Conservation (phyloP, 2,888 invertebrate species). For the Acleris laterana region DNA sequence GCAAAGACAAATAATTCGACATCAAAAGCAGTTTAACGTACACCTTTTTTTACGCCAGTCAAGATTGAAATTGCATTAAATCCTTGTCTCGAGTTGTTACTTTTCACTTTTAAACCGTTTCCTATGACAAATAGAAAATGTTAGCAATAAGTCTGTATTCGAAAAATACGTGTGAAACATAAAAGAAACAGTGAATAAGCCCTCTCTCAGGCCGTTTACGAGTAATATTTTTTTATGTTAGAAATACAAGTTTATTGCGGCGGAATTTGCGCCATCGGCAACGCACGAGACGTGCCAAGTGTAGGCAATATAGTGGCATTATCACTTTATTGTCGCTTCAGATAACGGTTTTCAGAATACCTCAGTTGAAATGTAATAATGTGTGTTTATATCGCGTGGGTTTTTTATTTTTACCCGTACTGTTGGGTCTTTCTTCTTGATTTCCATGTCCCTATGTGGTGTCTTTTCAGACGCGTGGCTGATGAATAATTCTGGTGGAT, state of each 20-base stretch:
- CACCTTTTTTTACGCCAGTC: too few species aligned
- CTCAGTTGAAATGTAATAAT: not conserved
- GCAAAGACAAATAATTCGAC: too few species aligned
- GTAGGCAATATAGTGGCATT: slow-evolving; percentile 12
- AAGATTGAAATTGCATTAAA: too few species aligned
- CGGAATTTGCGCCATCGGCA: slow-evolving; percentile 27
- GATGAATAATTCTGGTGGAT: too few species aligned
- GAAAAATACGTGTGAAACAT: slow-evolving; percentile 21
- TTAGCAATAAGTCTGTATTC: not conserved
- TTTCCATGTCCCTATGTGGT: too few species aligned
- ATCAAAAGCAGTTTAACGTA: too few species aligned
- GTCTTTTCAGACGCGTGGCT: too few species aligned
- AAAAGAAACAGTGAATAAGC: slow-evolving; percentile 32
- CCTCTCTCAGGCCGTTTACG: slow-evolving; percentile 26
- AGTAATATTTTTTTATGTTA: slow-evolving; percentile 32
- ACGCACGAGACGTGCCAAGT: slow-evolving; percentile 24
- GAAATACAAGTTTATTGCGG: slow-evolving; percentile 31
- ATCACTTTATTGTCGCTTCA: slow-evolving; percentile 9
- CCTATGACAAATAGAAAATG: not conserved
- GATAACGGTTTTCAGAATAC: not conserved
- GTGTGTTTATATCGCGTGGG: too few species aligned
- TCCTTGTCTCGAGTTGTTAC: not conserved
- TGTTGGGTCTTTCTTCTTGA: too few species aligned
- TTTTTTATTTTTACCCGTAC: too few species aligned
- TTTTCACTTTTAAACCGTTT: too few species aligned